Evolutionary conservation across 2,888 invertebrate genomes (phyloP), one percentile per base, ranked within the genome.

Genomic region (Drosophila sordidula): DNA sequence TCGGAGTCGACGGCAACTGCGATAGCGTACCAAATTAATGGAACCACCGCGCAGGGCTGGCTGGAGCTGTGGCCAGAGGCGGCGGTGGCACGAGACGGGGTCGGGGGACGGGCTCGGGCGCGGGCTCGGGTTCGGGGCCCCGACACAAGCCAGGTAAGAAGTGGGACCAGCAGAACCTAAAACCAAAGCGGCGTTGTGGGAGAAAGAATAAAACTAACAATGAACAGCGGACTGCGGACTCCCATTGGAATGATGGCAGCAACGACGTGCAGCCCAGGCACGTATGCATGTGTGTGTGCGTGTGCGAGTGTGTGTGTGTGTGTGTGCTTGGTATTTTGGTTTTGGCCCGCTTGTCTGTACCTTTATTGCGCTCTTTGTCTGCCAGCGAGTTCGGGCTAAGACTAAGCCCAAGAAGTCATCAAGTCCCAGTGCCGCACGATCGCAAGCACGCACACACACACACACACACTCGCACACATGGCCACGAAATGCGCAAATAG

Each of bases 181-280:
- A 71, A 77, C 80, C 77, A 83, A 86, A 70, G 69, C 64, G 68
- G 66, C 71, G 84, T 82, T 86, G 83, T 86, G 83, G 89, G 83
- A 84, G 83, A 84, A 80, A 86, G 89, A 84, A 88, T 68, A 83
- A 88, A 88, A 88, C 84, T 87, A 86, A 84, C 83, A 84, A 84
- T 85, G 80, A 86, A 83, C 74, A 39, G 61, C 57, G 80, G 44
- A 59, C 78, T 75, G 72, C 65, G 82, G 82, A 76, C 64, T 87
- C 86, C 86, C 82, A 83, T 85, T 83, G 83, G 83, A 83, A 83
- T 81, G 82, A 78, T 64, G 70, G 58, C 46, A 55, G 67, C 57
- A 65, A 38, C 26, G 64, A 70, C 81, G 61, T 83, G 82, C 85
- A 73, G 25, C 38, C 46, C 38, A 55, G 67, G 26, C 59, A 67